Evolutionary conservation across 2,888 invertebrate species (phyloP).

Genomic region (Ischnura elegans): DNA sequence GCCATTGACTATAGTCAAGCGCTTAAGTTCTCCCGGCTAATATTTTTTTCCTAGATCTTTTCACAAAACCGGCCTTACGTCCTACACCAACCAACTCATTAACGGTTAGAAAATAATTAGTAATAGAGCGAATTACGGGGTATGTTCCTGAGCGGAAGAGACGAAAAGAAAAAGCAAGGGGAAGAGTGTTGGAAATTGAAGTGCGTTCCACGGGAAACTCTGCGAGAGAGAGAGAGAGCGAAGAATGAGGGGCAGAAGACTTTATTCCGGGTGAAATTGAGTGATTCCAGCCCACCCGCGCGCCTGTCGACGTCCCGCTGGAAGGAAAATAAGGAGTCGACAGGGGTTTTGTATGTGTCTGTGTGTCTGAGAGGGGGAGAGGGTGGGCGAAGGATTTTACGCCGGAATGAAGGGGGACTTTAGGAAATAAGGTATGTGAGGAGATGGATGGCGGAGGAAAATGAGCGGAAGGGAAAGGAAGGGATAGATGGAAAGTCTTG

Average conservation of each 20-base stretch:
- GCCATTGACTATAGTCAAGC: too few relatives aligned
- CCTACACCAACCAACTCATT: too few relatives aligned
- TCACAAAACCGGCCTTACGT: too few relatives aligned
- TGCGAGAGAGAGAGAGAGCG: not conserved
- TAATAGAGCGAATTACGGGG: not conserved
- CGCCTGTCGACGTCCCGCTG: not conserved
- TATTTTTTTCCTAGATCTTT: too few relatives aligned
- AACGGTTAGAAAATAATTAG: not conserved
- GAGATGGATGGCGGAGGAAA: not conserved
- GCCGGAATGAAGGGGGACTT: too few relatives aligned
- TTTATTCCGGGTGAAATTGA: not conserved
- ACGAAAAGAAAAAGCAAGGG: not conserved
- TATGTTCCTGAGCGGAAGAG: not conserved
- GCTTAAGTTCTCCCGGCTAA: too few relatives aligned
- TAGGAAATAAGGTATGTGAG: not conserved
- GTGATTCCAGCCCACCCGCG: not conserved
- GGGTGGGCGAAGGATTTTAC: not conserved
- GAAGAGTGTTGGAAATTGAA: not conserved
- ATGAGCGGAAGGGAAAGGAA: not conserved
- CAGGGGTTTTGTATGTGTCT: too few relatives aligned
- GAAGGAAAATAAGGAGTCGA: not conserved
- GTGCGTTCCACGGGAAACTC: not conserved
- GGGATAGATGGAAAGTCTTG: not conserved
- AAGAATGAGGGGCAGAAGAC: not conserved
- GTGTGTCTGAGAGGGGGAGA: not conserved